These are phyloP conservation scores for Mobula birostris DNA, from an alignment of 2,113 vertebrate species.

Conservation along the genomic window DNA sequence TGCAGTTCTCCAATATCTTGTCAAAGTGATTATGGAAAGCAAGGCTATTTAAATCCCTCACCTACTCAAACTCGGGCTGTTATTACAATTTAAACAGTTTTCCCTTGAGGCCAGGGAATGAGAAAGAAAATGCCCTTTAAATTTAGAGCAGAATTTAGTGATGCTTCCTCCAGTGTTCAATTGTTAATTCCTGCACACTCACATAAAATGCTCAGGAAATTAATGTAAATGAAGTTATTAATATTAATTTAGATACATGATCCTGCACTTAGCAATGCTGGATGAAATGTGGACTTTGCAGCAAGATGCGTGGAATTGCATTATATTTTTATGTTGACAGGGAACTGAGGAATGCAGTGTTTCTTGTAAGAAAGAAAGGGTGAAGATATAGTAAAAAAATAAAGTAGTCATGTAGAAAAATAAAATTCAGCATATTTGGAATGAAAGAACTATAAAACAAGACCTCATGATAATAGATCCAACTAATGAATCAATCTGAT, in stretches of 20 bases:
- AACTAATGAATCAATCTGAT: slow-evolving; percentile 21
- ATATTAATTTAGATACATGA: slow-evolving; percentile 25
- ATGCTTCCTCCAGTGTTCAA: not conserved
- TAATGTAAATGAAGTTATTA: slow-evolving; percentile 32
- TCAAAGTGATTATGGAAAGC: too few relatives aligned
- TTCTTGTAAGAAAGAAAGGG: not conserved
- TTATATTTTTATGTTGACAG: not conserved
- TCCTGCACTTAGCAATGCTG: not conserved
- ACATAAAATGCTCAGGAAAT: not conserved
- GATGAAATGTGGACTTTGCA: not conserved
- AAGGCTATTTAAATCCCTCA: too few relatives aligned
- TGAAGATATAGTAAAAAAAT: not conserved
- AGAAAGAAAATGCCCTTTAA: not conserved
- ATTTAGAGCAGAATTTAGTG: not conserved
- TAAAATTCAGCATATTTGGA: not conserved
- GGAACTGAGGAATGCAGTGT: not conserved
- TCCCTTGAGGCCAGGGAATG: not conserved
- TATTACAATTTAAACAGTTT: not conserved
- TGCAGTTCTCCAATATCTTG: too few relatives aligned
- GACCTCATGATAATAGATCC: not conserved
- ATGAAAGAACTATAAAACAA: not conserved
- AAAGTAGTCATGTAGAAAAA: not conserved
- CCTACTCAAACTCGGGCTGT: too few relatives aligned
- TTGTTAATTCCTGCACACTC: not conserved
- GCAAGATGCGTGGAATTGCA: not conserved